Evolutionary conservation across 2,113 vertebrate genomes (phyloP).

Genomic region (Himantopus leucocephalus): DNA sequence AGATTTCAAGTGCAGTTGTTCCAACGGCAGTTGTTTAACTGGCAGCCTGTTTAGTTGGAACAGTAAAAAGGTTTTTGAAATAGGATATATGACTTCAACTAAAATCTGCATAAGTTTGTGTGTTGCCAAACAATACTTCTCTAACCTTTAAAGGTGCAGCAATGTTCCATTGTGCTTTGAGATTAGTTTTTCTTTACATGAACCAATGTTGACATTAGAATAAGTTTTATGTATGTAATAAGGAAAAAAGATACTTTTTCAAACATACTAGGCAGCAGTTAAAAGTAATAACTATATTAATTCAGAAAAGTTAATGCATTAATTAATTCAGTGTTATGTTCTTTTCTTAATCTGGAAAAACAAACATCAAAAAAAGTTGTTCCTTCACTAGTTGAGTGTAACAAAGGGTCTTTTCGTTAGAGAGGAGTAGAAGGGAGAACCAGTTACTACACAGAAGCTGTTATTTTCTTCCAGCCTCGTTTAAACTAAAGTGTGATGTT

Average conservation of each 20-base stretch:
- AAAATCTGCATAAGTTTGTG: background rate
- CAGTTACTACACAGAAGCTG: background rate
- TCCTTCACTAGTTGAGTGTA: background rate
- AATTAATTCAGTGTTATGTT: background rate
- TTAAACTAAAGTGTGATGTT: background rate
- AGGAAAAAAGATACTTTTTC: background rate
- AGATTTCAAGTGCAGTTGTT: background rate
- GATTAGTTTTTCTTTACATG: background rate
- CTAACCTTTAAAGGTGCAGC: background rate
- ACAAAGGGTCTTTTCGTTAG: background rate
- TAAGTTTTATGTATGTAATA: background rate
- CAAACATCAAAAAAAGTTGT: background rate
- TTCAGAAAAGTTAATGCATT: background rate
- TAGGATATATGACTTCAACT: background rate
- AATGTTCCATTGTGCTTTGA: background rate
- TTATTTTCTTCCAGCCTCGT: background rate
- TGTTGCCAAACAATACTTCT: background rate
- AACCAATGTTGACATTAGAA: background rate
- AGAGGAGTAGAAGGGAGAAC: background rate
- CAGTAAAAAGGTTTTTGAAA: background rate
- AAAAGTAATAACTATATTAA: background rate
- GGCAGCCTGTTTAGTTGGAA: background rate
- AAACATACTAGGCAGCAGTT: background rate
- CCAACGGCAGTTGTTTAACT: background rate
- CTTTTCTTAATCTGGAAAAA: background rate